phyloP scores from a whole-genome alignment of 1,140 invertebrate species.

The Lordiphosa collinella region DNA sequence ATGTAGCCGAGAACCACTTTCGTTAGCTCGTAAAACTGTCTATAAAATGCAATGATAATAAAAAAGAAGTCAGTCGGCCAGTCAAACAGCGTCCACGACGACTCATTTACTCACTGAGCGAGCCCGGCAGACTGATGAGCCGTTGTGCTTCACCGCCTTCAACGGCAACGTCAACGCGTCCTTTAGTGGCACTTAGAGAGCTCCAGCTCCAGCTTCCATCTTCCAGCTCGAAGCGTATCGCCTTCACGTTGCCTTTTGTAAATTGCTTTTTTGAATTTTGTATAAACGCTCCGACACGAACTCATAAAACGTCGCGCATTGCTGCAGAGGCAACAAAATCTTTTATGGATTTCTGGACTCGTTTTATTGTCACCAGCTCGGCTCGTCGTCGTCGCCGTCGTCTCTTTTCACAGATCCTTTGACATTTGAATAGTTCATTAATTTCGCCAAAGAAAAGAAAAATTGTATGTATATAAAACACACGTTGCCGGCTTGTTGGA shows the following conservation, averaged over 20 bases:
- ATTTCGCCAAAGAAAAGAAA: slow-evolving; percentile 63
- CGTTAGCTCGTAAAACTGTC: slow-evolving; percentile 76
- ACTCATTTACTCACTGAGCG: slow-evolving; percentile 56
- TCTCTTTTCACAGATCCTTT: slow-evolving; percentile 67
- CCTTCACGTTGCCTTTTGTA: slow-evolving; percentile 73
- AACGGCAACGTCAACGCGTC: slow-evolving; percentile 27
- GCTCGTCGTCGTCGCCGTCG: slow-evolving; percentile 28
- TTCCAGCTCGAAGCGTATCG: slow-evolving; percentile 43
- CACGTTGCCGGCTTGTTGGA: slow-evolving; percentile 38
- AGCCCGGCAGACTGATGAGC: slow-evolving; percentile 12
- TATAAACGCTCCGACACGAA: slow-evolving; percentile 52
- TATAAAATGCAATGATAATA: slow-evolving; percentile 77
- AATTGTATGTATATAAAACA: slow-evolving; percentile 42
- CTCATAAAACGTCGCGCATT: slow-evolving; percentile 52
- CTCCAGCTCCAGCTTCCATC: slow-evolving; percentile 9
- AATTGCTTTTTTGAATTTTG: slow-evolving; percentile 77
- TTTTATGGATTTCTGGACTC: slow-evolving; percentile 74
- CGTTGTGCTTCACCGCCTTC: slow-evolving; percentile 33
- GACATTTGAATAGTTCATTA: slow-evolving; percentile 78
- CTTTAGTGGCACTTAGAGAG: slow-evolving; percentile 68
- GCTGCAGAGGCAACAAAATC: slow-evolving; percentile 50
- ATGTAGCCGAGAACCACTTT: slow-evolving; percentile 73
- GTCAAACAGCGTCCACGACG: slow-evolving; percentile 39
- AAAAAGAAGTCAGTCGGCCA: slow-evolving; percentile 45
- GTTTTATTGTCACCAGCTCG: slow-evolving; percentile 66